Percentiles rank a stretch among this genome's conserved stretches.
phyloP scores from a whole-genome alignment of 2,113 vertebrate species.

The Ia io region DNA sequence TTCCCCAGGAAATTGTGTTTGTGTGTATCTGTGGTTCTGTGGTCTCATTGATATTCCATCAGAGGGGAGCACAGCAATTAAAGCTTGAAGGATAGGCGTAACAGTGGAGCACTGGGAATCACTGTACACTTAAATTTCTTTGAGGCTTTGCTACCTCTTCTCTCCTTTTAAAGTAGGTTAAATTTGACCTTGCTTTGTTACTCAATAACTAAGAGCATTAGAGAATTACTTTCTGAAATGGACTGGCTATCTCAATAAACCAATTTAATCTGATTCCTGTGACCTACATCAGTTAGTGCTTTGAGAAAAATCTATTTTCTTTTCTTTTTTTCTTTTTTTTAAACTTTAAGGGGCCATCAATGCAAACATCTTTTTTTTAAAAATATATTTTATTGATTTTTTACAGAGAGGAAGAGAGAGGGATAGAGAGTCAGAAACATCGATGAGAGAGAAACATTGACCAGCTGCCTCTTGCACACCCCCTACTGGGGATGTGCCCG shows the following conservation, averaged over 20 bases:
- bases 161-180: not conserved
- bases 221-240: conserved; percentile 66
- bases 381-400: too few relatives aligned
- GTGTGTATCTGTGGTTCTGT: not conserved
- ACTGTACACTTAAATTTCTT: not conserved
- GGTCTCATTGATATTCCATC: fast-evolving
- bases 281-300: conserved; percentile 62
- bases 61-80: not conserved
- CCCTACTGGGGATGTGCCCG: too few relatives aligned
- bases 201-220: conserved; percentile 57
- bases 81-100: conserved; percentile 14
- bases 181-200: conserved; percentile 63
- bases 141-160: not conserved
- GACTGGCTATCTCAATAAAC: conserved; percentile 53
- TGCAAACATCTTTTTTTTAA: too few relatives aligned
- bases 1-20: not conserved
- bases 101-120: fast-evolving
- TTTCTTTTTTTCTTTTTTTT: too few relatives aligned
- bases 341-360: too few relatives aligned
- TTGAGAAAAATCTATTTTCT: conserved; percentile 65
- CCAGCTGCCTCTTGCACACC: too few relatives aligned
- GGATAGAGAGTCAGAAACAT: too few relatives aligned
- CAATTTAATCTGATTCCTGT: conserved; percentile 58
- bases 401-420: too few relatives aligned
- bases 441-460: too few relatives aligned